These are phyloP conservation scores for Anastatus disparis DNA, from an alignment of 1,140 invertebrate genomes.

Conservation along the genomic window DNA sequence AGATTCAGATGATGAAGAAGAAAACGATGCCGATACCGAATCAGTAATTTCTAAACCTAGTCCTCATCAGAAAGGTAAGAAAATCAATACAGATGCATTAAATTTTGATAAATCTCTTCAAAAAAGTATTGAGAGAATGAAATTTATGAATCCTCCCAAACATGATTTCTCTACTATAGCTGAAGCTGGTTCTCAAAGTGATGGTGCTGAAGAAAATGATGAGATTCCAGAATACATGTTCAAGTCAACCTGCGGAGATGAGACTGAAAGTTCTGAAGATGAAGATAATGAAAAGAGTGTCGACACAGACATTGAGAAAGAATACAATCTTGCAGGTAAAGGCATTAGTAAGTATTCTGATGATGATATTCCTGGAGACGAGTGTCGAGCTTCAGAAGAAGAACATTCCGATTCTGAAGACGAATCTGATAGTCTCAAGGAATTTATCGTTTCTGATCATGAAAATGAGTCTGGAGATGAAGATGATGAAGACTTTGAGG, in stretches of 20 bases:
- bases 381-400: conserved; percentile 56
- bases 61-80: background rate
- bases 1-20: background rate
- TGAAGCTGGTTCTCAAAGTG: too few relatives aligned
- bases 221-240: background rate
- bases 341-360: conserved; percentile 47
- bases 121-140: conserved; percentile 3
- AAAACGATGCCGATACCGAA: background rate
- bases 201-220: conserved; percentile 10
- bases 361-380: conserved; percentile 53
- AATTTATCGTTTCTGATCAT: conserved; percentile 54
- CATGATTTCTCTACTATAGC: conserved; percentile 1
- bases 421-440: conserved; percentile 49
- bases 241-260: background rate
- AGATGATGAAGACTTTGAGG: background rate
- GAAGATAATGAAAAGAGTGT: conserved; percentile 35
- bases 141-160: conserved; percentile 7
- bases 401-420: conserved; percentile 52
- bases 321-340: conserved; percentile 55
- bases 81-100: background rate
- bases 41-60: background rate
- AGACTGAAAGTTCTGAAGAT: conserved; percentile 3
- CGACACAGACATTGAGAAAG: conserved; percentile 52
- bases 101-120: background rate
- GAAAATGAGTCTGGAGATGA: conserved; percentile 32